phyloP scores from a whole-genome alignment of 2,888 invertebrate species.

The Hartigia nigra region DNA sequence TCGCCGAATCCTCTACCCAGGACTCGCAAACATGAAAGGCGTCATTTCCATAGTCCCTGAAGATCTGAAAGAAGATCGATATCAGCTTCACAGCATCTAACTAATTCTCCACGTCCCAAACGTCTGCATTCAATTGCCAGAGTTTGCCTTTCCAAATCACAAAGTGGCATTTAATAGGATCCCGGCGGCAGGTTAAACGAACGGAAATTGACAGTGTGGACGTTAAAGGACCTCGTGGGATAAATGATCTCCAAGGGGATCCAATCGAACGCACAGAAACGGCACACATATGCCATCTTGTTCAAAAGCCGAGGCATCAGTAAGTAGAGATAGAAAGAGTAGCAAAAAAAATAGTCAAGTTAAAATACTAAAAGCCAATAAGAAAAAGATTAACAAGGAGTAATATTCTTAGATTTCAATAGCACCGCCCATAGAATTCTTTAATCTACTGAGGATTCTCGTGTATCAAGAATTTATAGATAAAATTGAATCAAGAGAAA shows the following conservation, averaged over 20 bases:
- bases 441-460: background rate
- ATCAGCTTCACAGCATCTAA: background rate
- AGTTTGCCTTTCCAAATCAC: background rate
- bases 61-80: constrained; percentile 40
- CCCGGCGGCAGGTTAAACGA: background rate
- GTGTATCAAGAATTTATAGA: background rate
- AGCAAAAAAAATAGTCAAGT: background rate
- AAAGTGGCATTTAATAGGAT: background rate
- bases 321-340: background rate
- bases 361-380: background rate
- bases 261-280: background rate
- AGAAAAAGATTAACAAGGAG: background rate
- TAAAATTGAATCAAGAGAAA: background rate
- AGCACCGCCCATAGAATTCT: background rate
- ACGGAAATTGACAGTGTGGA: background rate
- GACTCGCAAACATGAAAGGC: constrained; percentile 53
- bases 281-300: background rate
- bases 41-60: constrained; percentile 38
- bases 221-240: background rate
- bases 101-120: background rate
- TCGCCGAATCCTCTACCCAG: constrained; percentile 49
- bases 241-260: background rate
- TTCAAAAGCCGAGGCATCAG: background rate
- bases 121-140: background rate
- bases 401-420: background rate